Percentiles rank a stretch among this genome's conserved stretches.
Conservation (phyloP, 2,797 vertebrate genomes). For the Myripristis jacobus region DNA sequence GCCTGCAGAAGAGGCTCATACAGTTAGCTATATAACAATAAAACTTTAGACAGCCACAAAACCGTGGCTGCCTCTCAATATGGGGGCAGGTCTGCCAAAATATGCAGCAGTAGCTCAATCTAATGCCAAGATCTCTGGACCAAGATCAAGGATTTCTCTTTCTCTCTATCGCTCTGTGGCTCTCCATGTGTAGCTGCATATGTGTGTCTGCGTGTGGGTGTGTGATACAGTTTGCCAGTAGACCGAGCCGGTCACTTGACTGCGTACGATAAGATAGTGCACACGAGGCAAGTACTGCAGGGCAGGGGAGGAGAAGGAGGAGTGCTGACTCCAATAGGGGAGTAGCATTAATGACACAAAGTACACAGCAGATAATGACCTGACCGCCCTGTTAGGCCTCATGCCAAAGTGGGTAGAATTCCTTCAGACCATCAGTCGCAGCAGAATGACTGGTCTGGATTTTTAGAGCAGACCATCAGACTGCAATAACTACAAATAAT, state of each 20-base stretch:
- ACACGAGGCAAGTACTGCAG: background rate
- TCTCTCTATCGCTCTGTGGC: background rate
- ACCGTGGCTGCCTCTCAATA: constrained; percentile 13
- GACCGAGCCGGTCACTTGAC: background rate
- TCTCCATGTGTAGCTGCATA: background rate
- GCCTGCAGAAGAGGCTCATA: background rate
- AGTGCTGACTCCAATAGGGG: background rate
- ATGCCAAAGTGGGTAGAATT: background rate
- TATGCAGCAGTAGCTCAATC: constrained; percentile 24
- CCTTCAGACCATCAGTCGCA: background rate
- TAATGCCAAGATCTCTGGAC: constrained; percentile 37
- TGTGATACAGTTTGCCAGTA: constrained; percentile 19
- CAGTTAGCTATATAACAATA: constrained; percentile 16
- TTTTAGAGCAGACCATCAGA: too few species aligned
- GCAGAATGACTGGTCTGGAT: background rate
- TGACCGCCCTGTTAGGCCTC: background rate
- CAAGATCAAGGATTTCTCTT: constrained; percentile 20
- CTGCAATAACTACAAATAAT: background rate
- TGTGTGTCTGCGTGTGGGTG: background rate
- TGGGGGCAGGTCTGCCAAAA: constrained; percentile 23
- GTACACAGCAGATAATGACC: too few species aligned
- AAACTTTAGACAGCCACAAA: constrained; percentile 31
- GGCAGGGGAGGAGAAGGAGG: background rate
- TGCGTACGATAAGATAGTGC: constrained; percentile 16
- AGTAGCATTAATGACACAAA: background rate